A percentile compares a stretch with the other conserved stretches of the same genome.
These are phyloP conservation scores for Dusona sp. DNA, from an alignment of 2,888 invertebrate genomes.

Conservation along the genomic window DNA sequence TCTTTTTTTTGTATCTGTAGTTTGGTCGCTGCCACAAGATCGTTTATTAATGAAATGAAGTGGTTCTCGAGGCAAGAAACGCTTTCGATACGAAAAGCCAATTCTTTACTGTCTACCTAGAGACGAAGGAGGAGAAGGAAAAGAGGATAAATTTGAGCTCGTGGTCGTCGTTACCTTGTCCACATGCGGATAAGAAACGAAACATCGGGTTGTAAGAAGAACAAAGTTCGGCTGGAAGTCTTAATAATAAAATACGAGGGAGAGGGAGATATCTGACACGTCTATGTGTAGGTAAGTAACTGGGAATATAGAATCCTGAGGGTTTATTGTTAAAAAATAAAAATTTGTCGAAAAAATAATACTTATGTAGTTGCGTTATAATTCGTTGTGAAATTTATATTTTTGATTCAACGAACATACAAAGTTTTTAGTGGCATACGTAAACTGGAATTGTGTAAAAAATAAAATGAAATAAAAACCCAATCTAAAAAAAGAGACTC, in stretches of 20 bases:
- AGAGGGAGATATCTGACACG: conserved; percentile 2
- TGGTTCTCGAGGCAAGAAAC: conserved; percentile 20
- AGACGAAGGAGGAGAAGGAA: conserved; percentile 15
- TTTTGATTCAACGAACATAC: too few relatives aligned
- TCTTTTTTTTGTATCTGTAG: conserved; percentile 5
- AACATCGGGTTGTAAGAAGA: background rate
- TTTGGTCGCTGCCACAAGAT: conserved; percentile 35
- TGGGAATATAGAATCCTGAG: background rate
- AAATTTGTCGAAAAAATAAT: background rate
- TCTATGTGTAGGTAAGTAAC: too few relatives aligned
- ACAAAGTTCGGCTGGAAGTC: conserved; percentile 32
- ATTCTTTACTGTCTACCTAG: conserved; percentile 63
- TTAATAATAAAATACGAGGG: conserved; percentile 44
- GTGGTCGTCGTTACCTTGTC: conserved; percentile 35
- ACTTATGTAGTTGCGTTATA: background rate
- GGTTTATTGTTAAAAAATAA: background rate
- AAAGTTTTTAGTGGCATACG: too few relatives aligned
- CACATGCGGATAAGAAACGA: conserved; percentile 1
- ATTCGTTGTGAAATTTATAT: background rate
- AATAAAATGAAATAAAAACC: background rate
- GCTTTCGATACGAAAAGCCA: conserved; percentile 50
- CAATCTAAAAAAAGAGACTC: background rate
- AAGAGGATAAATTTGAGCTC: conserved; percentile 5
- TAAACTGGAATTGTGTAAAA: background rate
- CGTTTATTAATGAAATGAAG: conserved; percentile 67